Conservation (phyloP, 1,140 invertebrate species). For the Apis florea region DNA sequence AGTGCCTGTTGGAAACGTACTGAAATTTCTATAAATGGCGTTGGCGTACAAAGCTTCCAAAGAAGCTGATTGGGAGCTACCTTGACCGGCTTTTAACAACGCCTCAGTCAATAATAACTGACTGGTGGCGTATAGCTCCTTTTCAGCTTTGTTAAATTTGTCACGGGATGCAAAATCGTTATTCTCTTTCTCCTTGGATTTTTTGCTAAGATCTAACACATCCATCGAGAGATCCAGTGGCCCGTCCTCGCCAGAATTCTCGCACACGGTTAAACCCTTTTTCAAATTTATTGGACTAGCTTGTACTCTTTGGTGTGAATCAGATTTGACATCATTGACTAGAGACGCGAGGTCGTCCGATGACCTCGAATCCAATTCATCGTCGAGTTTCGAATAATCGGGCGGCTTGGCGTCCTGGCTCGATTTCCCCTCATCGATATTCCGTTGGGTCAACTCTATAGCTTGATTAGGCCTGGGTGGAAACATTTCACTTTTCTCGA, state of each 20-base stretch:
- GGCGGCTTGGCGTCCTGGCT: conserved; percentile 40
- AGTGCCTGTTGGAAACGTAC: conserved; percentile 74
- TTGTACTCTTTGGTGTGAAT: conserved; percentile 76
- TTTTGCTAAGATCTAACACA: conserved; percentile 93
- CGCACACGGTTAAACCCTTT: conserved; percentile 34
- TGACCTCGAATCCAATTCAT: conserved; percentile 73
- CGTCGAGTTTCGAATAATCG: conserved; percentile 61
- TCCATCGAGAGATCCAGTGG: conserved; percentile 90
- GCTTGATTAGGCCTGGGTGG: conserved; percentile 49
- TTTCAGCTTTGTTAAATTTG: conserved; percentile 55
- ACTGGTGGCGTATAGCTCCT: conserved; percentile 78
- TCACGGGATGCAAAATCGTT: conserved; percentile 51
- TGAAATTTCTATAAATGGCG: conserved; percentile 78
- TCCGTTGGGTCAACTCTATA: conserved; percentile 48
- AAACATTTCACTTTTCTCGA: conserved; percentile 40
- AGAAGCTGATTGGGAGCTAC: conserved; percentile 67
- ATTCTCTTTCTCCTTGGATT: conserved; percentile 79
- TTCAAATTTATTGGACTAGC: conserved; percentile 74
- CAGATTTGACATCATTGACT: conserved; percentile 77
- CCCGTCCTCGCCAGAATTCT: conserved; percentile 77
- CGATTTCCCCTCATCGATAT: conserved; percentile 11
- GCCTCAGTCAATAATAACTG: conserved; percentile 82
- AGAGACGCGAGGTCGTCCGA: conserved; percentile 74
- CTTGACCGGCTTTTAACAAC: conserved; percentile 82
- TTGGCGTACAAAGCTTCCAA: conserved; percentile 80